These are phyloP conservation scores for Proisotoma minuta DNA, from an alignment of 2,888 invertebrate species.

Conservation along the genomic window DNA sequence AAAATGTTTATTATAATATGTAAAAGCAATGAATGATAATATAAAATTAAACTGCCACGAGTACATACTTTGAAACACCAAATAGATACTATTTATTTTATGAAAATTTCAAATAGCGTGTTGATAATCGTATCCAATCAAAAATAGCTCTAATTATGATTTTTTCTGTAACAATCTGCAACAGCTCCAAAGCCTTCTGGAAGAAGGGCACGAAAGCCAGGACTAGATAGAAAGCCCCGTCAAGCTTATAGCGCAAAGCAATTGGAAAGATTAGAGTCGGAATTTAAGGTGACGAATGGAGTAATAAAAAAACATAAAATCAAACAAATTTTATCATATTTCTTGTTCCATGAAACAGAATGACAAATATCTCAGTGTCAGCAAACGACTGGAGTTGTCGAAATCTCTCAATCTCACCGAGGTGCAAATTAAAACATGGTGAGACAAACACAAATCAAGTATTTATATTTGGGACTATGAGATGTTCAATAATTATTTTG, in stretches of 20 bases:
- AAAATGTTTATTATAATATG: background rate
- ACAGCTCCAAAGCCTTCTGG: conserved; percentile 74
- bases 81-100: background rate
- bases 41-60: background rate
- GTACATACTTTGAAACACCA: background rate
- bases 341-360: too few species aligned
- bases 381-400: conserved; percentile 88
- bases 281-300: conserved; percentile 70
- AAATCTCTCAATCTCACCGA: conserved; percentile 82
- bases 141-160: too few species aligned
- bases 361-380: conserved; percentile 93
- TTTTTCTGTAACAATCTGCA: conserved; percentile 39
- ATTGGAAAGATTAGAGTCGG: conserved; percentile 81
- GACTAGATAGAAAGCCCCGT: conserved; percentile 86
- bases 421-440: conserved; percentile 94
- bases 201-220: conserved; percentile 76
- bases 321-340: too few species aligned
- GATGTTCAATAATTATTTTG: too few species aligned
- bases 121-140: too few species aligned
- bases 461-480: background rate
- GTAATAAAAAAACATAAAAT: too few species aligned
- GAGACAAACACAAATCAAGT: conserved; percentile 65
- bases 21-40: background rate
- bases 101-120: too few species aligned
- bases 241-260: conserved; percentile 96